Evolutionary conservation across 1,140 invertebrate genomes (phyloP), one percentile per base, ranked within the genome.

Genomic region (Pantala flavescens): DNA sequence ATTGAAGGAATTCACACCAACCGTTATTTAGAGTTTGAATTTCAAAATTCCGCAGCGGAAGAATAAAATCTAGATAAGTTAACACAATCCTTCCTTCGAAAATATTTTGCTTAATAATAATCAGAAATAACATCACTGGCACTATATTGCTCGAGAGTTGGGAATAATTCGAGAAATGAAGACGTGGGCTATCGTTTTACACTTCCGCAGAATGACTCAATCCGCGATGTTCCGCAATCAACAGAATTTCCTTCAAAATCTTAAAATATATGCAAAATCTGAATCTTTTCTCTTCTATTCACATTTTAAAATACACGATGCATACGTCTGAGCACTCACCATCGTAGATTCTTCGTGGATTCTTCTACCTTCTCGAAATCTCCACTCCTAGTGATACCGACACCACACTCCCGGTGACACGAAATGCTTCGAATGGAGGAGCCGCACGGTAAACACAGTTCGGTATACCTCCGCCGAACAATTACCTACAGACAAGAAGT

Each of bases 391-490:
- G 77, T 78, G 78, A 74, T 77, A 78, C 78, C 77, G 77, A 77
- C 77, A 79, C 78, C 78, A 77, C 78, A 77, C 77, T 78, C 78
- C 77, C 76, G 76, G 70, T 74, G 76, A 77, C 76, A 76, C 76
- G 76, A 76, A 79, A 77, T 79, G 77, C 78, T 77, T 78, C 75
- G 78, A 79, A 77, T 78, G 76, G 77, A 77, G 77, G 77, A 75
- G 76, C 70, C 73, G 36, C 78, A 76, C 77, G 77, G 70, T 70
- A 74, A 75, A 75, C 74, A 63, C 43, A 73, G 76, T 78, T 63
- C 49, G 49, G 79, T 80, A 80, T 80, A 76, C 77, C 76, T 80
- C 78, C 79, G 79, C 79, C 49, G 55, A 73, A 75, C 72, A 75
- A 73, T 43, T 73, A 73, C 43, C 55, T 73, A 24, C 16, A 71